Conservation (phyloP, 92 coral and sea anemone genomes). For the Phenganax stokvisi region DNA sequence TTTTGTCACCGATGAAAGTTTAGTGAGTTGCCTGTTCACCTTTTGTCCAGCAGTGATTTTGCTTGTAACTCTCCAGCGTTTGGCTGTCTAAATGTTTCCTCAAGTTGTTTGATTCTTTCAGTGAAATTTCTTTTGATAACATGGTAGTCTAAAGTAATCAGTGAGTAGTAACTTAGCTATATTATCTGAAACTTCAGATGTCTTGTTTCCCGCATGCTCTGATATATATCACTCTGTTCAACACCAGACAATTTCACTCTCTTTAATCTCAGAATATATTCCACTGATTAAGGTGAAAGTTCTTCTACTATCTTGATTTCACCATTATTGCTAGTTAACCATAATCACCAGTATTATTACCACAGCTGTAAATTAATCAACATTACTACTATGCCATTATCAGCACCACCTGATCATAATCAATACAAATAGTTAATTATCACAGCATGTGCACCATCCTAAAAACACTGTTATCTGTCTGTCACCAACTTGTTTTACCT, state of each 20-base stretch:
- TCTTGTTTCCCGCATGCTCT: too few relatives aligned
- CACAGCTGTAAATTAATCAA: too few relatives aligned
- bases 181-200: background rate
- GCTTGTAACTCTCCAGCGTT: constrained; percentile 83
- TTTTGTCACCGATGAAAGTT: too few relatives aligned
- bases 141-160: constrained; percentile 44
- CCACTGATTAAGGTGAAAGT: too few relatives aligned
- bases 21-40: constrained; percentile 36
- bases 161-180: background rate
- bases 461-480: background rate
- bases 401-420: background rate
- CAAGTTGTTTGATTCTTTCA: constrained; percentile 67
- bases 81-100: constrained; percentile 76
- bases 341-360: too few relatives aligned
- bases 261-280: too few relatives aligned
- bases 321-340: too few relatives aligned
- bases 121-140: constrained; percentile 61
- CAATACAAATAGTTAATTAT: background rate
- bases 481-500: constrained; percentile 44
- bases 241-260: too few relatives aligned
- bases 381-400: too few relatives aligned
- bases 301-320: too few relatives aligned
- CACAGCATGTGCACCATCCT: background rate
- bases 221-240: too few relatives aligned
- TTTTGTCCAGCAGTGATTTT: constrained; percentile 68